Base-by-base conservation (phyloP, 2,113 vertebrate species). In the Pomatostomus ruficeps region DNA sequence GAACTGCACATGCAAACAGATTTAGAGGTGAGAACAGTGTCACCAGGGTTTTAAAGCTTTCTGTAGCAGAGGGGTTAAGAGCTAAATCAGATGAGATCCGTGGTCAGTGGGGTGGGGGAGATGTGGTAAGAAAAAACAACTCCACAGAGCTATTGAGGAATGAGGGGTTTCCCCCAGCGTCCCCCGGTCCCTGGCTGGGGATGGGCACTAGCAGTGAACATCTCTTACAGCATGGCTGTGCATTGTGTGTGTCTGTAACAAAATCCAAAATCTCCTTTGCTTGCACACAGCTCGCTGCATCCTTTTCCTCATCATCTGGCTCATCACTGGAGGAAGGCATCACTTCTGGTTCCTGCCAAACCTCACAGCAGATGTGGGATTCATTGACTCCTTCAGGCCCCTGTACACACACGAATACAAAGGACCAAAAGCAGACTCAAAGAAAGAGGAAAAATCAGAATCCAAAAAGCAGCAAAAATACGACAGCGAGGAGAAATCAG, bases 291-390 rank as follows among this genome's bases (percentile, higher is more conserved):
- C 99, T 92, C 99, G 99, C 49, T 99, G 99, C 95, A 99, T 99
- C 96, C 98, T 99, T 8, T 99, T 99, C 98, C 98, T 99, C 23
- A 97, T 99, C 97, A 99, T 99, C 97, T 99, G 99, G 99, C 93
- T 99, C 80, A 98, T 99, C 96, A 99, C 99, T 14, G 99, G 99
- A 49, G 99, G 99, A 77, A 99, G 99, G 46, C 99, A 99, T 95
- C 99, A 99, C 98, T 99, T 99, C 97, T 99, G 99, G 99, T 99
- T 99, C 98, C 98, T 99, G 89, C 99, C 99, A 49, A 99, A 99
- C 93, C 98, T 99, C 73, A 99, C 99, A 8, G 99, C 99, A 6
- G 99, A 99, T 1, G 99, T 99, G 45, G 99, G 99, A 81, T 99
- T 99, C 98, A 99, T 99, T 84, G 99, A 99, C 97, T 99, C 99